Conservation (phyloP, 2,888 invertebrate species). For the Dasysyrphus albostriatus region DNA sequence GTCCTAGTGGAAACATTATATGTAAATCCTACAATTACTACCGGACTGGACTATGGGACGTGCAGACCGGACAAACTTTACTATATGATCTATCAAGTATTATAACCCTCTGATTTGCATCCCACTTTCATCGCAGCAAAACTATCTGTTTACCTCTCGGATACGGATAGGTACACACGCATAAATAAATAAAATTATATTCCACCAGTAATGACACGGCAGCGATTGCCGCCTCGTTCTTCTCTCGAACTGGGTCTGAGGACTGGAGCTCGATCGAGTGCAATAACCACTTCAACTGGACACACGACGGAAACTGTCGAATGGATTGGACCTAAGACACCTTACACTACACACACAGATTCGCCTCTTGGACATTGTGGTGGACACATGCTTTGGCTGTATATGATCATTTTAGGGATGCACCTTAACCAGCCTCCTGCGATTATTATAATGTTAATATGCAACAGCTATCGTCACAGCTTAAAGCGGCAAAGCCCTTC, state of each 20-base stretch:
- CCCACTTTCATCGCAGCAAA: constrained; percentile 35
- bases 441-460: constrained; percentile 67
- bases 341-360: constrained; percentile 26
- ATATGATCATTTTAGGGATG: constrained; percentile 53
- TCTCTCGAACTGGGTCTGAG: background rate
- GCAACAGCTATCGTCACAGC: constrained; percentile 29
- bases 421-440: constrained; percentile 37
- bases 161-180: constrained; percentile 42
- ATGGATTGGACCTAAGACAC: constrained; percentile 43
- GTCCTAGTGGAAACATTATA: background rate
- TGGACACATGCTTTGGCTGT: constrained; percentile 38
- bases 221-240: constrained; percentile 44
- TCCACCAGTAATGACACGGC: constrained; percentile 55
- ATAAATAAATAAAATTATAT: constrained; percentile 73
- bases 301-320: constrained; percentile 64
- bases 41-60: background rate
- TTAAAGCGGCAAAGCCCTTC: constrained; percentile 39
- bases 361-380: constrained; percentile 39
- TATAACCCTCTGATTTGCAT: constrained; percentile 48
- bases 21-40: constrained; percentile 54
- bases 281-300: constrained; percentile 47
- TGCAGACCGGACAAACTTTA: constrained; percentile 18
- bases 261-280: constrained; percentile 1
- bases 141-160: constrained; percentile 32
- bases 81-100: constrained; percentile 9